phyloP scores from a whole-genome alignment of 2,888 invertebrate genomes.

The Kuschelorhynchus macadamiae region DNA sequence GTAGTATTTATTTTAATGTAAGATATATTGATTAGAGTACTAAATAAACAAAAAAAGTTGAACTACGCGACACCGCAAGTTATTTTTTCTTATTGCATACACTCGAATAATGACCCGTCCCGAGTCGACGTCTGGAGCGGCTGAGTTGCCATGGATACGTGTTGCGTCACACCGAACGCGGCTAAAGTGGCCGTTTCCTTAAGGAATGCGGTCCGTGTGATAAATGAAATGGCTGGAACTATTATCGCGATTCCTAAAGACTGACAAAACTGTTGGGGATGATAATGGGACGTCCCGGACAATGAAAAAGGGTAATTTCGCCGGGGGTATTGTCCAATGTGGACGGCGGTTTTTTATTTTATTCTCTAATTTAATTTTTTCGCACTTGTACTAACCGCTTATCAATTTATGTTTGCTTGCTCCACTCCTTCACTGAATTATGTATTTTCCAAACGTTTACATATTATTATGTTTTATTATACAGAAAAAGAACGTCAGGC shows the following conservation, averaged over 20 bases:
- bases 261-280: slow-evolving; percentile 28
- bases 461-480: too few relatives aligned
- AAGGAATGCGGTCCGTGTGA: slow-evolving; percentile 38
- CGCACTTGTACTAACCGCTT: too few relatives aligned
- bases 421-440: too few relatives aligned
- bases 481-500: too few relatives aligned
- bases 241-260: slow-evolving; percentile 31
- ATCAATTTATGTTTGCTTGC: too few relatives aligned
- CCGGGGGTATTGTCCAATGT: background rate
- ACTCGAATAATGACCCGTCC: slow-evolving; percentile 17
- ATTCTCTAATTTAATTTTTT: too few relatives aligned
- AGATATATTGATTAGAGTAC: too few relatives aligned
- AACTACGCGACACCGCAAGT: too few relatives aligned
- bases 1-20: too few relatives aligned
- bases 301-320: slow-evolving; percentile 19
- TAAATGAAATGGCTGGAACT: slow-evolving; percentile 37
- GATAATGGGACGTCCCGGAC: slow-evolving; percentile 22
- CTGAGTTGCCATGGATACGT: slow-evolving; percentile 40
- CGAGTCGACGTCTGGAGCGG: slow-evolving; percentile 36
- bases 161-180: slow-evolving; percentile 38
- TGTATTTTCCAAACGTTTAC: too few relatives aligned
- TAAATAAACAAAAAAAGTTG: too few relatives aligned
- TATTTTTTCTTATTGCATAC: too few relatives aligned
- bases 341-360: background rate
- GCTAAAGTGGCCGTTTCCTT: slow-evolving; percentile 28